phyloP scores from a whole-genome alignment of 92 coral and sea anemone genomes.

The Heteractis magnifica region DNA sequence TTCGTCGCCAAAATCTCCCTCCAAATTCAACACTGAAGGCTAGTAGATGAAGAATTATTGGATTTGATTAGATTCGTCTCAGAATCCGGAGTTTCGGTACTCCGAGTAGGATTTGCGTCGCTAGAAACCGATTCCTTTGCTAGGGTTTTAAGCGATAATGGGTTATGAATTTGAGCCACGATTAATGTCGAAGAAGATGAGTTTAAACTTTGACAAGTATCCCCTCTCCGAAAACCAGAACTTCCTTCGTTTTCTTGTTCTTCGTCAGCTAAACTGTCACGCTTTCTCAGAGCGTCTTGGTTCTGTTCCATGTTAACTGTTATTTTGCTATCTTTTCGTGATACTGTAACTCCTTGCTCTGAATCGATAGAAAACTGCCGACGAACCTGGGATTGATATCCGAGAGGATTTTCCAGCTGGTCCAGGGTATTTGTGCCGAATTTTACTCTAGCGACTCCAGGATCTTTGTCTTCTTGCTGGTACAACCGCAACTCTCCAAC shows the following conservation, averaged over 20 bases:
- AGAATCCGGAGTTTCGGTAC: background rate
- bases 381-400: constrained; percentile 61
- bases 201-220: constrained; percentile 10
- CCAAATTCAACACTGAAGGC: background rate
- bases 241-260: background rate
- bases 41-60: constrained; percentile 1
- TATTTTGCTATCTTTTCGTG: constrained; percentile 16
- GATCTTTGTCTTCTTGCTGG: constrained; percentile 79
- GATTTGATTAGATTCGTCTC: background rate
- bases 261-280: background rate
- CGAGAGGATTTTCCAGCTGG: constrained; percentile 75
- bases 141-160: constrained; percentile 1
- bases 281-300: background rate
- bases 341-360: constrained; percentile 6
- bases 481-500: constrained; percentile 86
- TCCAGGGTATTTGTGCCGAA: constrained; percentile 65
- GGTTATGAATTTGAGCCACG: constrained; percentile 15
- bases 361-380: constrained; percentile 34
- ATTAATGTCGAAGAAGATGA: constrained; percentile 22
- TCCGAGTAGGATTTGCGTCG: background rate
- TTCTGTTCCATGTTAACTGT: constrained; percentile 10
- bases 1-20: too few relatives aligned
- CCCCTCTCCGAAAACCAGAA: background rate
- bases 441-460: constrained; percentile 51
- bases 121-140: constrained; percentile 1